phyloP scores from a whole-genome alignment of 2,797 vertebrate genomes.

The Rhinichthys osculus region DNA sequence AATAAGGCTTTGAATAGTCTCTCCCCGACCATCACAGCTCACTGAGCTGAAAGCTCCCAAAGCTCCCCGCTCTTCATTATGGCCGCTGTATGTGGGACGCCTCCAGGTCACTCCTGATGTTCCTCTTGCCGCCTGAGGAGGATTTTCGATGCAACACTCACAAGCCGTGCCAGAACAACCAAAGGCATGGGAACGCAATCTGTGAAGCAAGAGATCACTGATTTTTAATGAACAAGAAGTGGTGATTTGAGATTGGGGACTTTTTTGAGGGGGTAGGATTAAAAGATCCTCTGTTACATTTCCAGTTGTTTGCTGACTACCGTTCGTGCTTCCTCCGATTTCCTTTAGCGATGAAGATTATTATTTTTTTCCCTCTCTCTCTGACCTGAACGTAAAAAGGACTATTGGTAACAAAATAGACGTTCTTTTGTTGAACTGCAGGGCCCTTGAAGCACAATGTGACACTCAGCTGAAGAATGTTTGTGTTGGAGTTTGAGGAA shows the following conservation, averaged over 20 bases:
- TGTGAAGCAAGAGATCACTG: constrained; percentile 57
- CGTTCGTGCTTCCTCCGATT: constrained; percentile 25
- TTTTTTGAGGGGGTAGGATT: constrained; percentile 7
- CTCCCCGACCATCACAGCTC: constrained; percentile 62
- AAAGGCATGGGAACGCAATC: constrained; percentile 53
- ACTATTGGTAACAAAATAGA: constrained; percentile 50
- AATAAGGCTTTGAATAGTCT: constrained; percentile 71
- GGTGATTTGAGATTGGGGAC: constrained; percentile 31
- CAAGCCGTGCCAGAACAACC: constrained; percentile 54
- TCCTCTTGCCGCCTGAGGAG: constrained; percentile 48
- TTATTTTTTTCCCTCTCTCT: not conserved
- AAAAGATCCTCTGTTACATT: constrained; percentile 35
- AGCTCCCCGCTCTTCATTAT: constrained; percentile 71
- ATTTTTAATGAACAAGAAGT: constrained; percentile 58
- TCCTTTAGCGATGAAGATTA: constrained; percentile 48
- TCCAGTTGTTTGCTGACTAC: not conserved
- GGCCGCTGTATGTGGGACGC: constrained; percentile 66
- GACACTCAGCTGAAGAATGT: constrained; percentile 56
- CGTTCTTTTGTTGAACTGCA: constrained; percentile 53
- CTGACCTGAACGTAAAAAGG: constrained; percentile 51
- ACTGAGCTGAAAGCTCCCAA: constrained; percentile 68
- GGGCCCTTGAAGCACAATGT: constrained; percentile 44
- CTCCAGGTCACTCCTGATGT: constrained; percentile 57
- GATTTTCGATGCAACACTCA: constrained; percentile 46
- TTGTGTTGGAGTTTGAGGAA: constrained; percentile 9